These are phyloP conservation scores for Odontophorus gujanensis DNA, from an alignment of 2,113 vertebrate genomes.

Conservation along the genomic window DNA sequence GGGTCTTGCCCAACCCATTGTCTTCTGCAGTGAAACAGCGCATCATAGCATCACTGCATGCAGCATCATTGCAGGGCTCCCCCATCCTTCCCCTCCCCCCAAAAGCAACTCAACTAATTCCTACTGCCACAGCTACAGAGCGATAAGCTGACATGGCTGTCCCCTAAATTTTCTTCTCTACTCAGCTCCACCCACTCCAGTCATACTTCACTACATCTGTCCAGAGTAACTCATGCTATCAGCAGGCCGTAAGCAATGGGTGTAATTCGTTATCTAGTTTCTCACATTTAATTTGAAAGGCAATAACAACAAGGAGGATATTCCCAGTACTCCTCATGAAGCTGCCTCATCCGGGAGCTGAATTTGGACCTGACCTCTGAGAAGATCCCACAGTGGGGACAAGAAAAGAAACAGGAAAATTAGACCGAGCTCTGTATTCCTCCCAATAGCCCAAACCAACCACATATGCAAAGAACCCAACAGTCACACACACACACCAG, in stretches of 20 bases:
- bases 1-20: neutral
- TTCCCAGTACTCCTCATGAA: fast-evolving
- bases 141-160: fast-evolving
- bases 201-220: neutral
- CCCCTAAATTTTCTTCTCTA: neutral
- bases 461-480: neutral
- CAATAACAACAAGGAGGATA: neutral
- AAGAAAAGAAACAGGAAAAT: fast-evolving
- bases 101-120: neutral
- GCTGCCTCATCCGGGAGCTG: neutral
- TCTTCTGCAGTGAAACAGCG: neutral
- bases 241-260: fast-evolving
- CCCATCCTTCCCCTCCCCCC: no score
- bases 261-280: fast-evolving
- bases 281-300: neutral
- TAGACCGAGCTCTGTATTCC: fast-evolving
- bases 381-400: neutral
- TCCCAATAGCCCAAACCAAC: neutral
- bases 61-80: neutral
- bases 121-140: neutral
- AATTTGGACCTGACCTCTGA: neutral
- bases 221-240: neutral
- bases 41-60: no score
- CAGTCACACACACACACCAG: fast-evolving
- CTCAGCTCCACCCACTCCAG: neutral